Percentiles rank a stretch among this genome's conserved stretches.
These are phyloP conservation scores for Strigamia maritima DNA, from an alignment of 2,888 invertebrate species.

Conservation along the genomic window DNA sequence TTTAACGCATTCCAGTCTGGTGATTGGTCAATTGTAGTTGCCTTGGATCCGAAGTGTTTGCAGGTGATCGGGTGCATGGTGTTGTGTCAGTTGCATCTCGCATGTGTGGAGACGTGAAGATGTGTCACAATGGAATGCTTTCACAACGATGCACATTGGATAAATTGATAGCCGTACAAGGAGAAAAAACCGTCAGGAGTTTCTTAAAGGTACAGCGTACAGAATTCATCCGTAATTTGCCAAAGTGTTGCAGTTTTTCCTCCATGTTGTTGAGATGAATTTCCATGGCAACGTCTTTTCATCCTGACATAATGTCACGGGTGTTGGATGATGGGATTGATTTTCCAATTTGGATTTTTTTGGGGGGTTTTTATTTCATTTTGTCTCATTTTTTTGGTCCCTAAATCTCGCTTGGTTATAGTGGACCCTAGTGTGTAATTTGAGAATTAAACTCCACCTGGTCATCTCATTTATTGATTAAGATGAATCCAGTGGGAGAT, in stretches of 20 bases:
- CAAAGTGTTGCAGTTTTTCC: neutral
- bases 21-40: conserved; percentile 12
- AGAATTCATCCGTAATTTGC: no score
- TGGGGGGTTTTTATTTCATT: neutral
- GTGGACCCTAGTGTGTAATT: neutral
- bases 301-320: neutral
- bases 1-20: neutral
- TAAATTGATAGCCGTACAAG: neutral
- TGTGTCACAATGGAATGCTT: neutral
- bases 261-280: conserved; percentile 6
- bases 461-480: conserved; percentile 16
- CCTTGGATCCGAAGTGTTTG: conserved; percentile 2
- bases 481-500: conserved; percentile 11
- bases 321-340: neutral
- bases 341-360: neutral
- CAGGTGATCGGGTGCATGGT: neutral
- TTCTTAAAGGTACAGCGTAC: neutral
- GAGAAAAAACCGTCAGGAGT: neutral
- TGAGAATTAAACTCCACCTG: conserved; percentile 12
- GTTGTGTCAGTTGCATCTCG: neutral
- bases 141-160: neutral
- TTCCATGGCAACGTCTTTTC: neutral
- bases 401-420: neutral
- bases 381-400: neutral
- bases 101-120: neutral